phyloP scores from a whole-genome alignment of 37 sponge, comb jelly and placozoan genomes.

The Diacarnus erythraeanus region DNA sequence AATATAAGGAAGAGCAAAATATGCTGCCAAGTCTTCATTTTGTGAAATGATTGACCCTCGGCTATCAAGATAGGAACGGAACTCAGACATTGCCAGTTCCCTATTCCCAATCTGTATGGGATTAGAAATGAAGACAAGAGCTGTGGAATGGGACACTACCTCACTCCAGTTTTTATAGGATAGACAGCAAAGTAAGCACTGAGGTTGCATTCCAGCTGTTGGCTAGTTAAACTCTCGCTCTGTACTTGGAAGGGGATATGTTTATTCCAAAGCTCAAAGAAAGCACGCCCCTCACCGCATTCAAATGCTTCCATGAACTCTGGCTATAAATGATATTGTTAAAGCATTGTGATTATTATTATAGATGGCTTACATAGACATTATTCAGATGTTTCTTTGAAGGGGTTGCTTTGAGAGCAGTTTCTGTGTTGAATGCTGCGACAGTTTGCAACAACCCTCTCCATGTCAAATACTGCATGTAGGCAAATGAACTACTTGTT shows the following conservation, averaged over 20 bases:
- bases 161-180: conserved; percentile 42
- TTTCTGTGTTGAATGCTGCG: conserved; percentile 36
- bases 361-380: conserved; percentile 11
- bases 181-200: conserved; percentile 73
- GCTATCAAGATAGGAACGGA: conserved; percentile 68
- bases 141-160: background rate
- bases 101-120: conserved; percentile 37
- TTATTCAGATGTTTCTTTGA: background rate
- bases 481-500: background rate
- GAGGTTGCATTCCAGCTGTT: conserved; percentile 59
- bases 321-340: conserved; percentile 22
- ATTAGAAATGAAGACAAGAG: background rate
- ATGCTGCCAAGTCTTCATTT: conserved; percentile 58
- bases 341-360: too few relatives aligned
- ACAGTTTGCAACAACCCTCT: conserved; percentile 22
- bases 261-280: conserved; percentile 61
- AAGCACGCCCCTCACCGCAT: conserved; percentile 59
- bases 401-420: background rate
- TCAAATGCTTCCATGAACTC: conserved; percentile 61
- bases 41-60: conserved; percentile 55
- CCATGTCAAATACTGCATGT: conserved; percentile 24
- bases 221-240: conserved; percentile 17
- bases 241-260: conserved; percentile 16
- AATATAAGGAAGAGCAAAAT: conserved; percentile 83
- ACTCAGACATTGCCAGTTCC: conserved; percentile 30